Percentiles rank a stretch among this genome's conserved stretches.
Evolutionary conservation across 2,797 vertebrate species (phyloP).

Genomic region (Sebastiscus albofasciatus): DNA sequence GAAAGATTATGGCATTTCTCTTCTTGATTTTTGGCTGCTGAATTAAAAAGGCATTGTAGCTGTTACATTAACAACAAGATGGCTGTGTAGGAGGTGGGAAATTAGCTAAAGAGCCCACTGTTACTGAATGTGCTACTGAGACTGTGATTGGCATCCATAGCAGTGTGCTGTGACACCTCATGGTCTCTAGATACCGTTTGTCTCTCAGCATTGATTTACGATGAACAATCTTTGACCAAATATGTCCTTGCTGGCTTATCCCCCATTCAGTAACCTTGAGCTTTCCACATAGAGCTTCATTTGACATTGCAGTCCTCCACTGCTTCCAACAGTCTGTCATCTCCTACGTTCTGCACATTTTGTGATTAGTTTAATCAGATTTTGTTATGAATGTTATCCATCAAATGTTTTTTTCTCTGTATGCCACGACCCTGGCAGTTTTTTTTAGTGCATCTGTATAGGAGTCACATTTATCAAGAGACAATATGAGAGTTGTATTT

Average conservation of each 20-base stretch:
- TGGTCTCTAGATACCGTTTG: background rate
- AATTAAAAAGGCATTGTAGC: background rate
- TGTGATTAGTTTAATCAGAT: constrained; percentile 17
- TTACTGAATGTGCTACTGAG: background rate
- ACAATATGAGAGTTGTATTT: background rate
- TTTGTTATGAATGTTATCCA: background rate
- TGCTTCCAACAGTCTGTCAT: constrained; percentile 23
- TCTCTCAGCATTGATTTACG: constrained; percentile 43
- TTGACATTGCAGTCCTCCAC: constrained; percentile 12
- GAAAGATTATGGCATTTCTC: background rate
- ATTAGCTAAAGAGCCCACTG: background rate
- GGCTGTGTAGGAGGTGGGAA: constrained; percentile 5
- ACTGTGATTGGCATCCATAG: background rate
- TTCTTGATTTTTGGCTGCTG: background rate
- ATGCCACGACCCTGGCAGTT: background rate
- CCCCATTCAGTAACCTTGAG: constrained; percentile 42
- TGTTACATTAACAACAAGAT: constrained; percentile 13
- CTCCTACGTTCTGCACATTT: background rate
- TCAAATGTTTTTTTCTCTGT: background rate
- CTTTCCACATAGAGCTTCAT: constrained; percentile 14
- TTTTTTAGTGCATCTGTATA: background rate
- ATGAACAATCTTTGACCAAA: constrained; percentile 29
- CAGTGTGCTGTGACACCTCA: background rate
- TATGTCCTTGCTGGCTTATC: constrained; percentile 34
- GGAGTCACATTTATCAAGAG: background rate